Evolutionary conservation across 2,888 invertebrate species (phyloP), one percentile per base, ranked within the genome.

Genomic region (Brenthis ino): DNA sequence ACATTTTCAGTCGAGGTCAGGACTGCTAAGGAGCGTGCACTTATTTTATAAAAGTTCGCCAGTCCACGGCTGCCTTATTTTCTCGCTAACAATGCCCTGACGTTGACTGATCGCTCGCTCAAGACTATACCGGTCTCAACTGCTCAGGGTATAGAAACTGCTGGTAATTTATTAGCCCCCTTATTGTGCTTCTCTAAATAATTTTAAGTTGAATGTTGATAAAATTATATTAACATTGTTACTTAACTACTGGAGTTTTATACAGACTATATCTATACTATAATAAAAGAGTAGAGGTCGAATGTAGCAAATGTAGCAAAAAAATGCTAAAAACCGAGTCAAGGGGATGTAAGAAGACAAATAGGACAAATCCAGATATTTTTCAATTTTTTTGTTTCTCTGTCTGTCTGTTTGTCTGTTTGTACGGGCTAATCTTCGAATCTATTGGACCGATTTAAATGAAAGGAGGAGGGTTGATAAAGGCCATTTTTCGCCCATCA

Each of bases 1-100:
- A 61, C 70, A 60, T 67, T 57, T 53, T 57, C 43, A 70, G 69
- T 58, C 65, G 70, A 57, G 73, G 71, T 74, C 64, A 77, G 69
- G 61, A 55, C 57, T 60, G 57, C 72, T 73, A 71, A 72, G 67
- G 67, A 71, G 72, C 73, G 73, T 71, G 70, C 76, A 80, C 81
- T 84, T 86, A 88, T 83, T 85, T 85, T 85, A 85, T 84, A 82
- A 84, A 84, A 86, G 81, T 85, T 85, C 76, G 78, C 79, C 74
- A 78, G 81, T 82, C 81, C 79, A 63, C 76, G 74, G 74, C 78
- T 84, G 85, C 83, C 85, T 84, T 82, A 86, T 87, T 87, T 82
- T 79, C 80, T 76, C 79, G 82, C 80, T 87, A 88, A 89, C 89
- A 89, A 89, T 88, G 80, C 75, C 74, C 74, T 73, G 89, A 89